Conservation (phyloP, 2,888 invertebrate species). For the Liodrosophila aerea region DNA sequence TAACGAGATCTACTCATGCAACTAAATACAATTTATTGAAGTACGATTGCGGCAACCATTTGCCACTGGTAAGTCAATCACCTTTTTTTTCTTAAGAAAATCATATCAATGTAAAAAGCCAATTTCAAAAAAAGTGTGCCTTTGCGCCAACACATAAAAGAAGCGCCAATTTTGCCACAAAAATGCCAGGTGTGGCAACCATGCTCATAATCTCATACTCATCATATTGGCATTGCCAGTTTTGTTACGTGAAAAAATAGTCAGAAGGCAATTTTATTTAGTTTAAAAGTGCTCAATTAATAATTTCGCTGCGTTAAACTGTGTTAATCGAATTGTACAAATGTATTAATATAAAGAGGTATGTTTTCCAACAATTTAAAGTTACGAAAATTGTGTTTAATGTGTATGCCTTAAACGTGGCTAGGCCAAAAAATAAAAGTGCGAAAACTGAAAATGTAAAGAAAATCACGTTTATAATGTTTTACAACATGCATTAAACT, state of each 20-base stretch:
- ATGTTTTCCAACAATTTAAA: slow-evolving; percentile 33
- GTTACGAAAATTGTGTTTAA: slow-evolving; percentile 1
- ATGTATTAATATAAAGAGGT: slow-evolving; percentile 66
- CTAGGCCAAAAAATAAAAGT: slow-evolving; percentile 4
- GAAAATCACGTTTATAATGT: neutral
- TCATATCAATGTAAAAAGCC: too few species aligned
- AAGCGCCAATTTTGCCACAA: too few species aligned
- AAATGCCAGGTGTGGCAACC: too few species aligned
- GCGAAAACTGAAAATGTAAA: neutral
- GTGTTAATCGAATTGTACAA: slow-evolving; percentile 55
- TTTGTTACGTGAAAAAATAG: slow-evolving; percentile 70
- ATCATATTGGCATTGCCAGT: slow-evolving; percentile 51
- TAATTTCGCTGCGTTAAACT: slow-evolving; percentile 48
- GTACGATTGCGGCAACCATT: too few species aligned
- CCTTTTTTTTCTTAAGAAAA: too few species aligned
- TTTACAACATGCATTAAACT: neutral
- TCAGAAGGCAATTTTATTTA: slow-evolving; percentile 49
- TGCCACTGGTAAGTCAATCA: too few species aligned
- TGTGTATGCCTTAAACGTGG: slow-evolving; percentile 61
- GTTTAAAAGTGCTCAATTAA: slow-evolving; percentile 57
- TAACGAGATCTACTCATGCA: too few species aligned
- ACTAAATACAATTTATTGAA: too few species aligned
- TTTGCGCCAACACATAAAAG: too few species aligned
- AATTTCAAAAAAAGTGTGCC: too few species aligned
- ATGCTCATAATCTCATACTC: slow-evolving; percentile 21